Conservation (phyloP, 2,113 vertebrate species). For the Tragelaphus buxtoni region DNA sequence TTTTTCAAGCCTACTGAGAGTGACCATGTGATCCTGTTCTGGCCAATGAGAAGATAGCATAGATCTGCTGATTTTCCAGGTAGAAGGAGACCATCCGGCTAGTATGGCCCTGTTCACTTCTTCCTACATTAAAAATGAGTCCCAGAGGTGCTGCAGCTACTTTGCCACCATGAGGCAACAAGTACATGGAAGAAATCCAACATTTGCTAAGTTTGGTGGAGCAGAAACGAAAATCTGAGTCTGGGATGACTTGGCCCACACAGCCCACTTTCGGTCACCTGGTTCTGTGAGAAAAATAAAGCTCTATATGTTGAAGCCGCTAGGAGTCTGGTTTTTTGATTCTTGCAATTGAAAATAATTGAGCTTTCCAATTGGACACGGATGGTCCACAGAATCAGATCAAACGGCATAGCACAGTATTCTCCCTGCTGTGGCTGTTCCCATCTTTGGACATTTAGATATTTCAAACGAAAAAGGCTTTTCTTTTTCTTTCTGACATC, state of each 20-base stretch:
- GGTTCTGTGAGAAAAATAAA: not conserved
- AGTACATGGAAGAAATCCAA: not conserved
- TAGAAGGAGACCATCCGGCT: not conserved
- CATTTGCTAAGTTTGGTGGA: not conserved
- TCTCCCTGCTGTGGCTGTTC: not conserved
- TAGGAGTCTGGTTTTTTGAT: not conserved
- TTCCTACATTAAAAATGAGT: not conserved
- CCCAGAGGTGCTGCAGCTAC: not conserved
- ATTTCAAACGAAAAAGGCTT: conserved; percentile 24
- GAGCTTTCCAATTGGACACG: not conserved
- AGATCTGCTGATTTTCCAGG: not conserved
- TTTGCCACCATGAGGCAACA: not conserved
- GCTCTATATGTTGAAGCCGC: accelerated
- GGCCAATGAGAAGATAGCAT: not conserved
- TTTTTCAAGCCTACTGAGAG: not conserved
- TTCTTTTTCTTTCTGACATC: conserved; percentile 15
- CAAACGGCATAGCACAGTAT: not conserved
- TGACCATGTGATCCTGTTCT: not conserved
- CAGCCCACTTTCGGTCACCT: not conserved
- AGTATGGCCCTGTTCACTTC: not conserved
- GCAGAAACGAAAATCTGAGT: not conserved
- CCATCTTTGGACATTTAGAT: conserved; percentile 33
- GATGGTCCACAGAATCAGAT: not conserved
- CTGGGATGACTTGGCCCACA: not conserved
- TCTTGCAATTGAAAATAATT: not conserved